Conservation (phyloP, 2,797 vertebrate species). For the Scyliorhinus canicula region DNA sequence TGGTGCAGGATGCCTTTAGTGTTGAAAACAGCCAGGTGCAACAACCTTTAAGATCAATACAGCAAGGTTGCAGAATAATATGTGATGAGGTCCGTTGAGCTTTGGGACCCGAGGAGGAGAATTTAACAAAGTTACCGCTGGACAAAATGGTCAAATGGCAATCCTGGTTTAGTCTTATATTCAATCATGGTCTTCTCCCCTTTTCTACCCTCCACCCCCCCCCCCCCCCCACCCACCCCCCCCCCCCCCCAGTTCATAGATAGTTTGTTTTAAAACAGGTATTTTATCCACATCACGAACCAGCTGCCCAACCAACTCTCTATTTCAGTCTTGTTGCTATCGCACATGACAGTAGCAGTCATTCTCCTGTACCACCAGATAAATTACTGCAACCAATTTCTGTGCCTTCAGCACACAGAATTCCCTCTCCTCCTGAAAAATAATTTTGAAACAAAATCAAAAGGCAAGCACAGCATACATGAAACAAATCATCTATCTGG, state of each 20-base stretch:
- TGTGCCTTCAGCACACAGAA: not conserved
- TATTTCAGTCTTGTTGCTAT: not conserved
- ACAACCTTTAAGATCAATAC: not conserved
- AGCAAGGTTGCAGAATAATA: not conserved
- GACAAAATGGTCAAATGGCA: not conserved
- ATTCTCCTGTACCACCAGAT: constrained; percentile 1
- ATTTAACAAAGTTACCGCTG: not conserved
- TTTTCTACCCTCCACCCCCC: too few relatives aligned
- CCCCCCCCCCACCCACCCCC: too few relatives aligned
- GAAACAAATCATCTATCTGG: constrained; percentile 33
- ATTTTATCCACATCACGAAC: too few relatives aligned
- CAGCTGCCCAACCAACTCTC: not conserved
- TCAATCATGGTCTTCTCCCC: not conserved
- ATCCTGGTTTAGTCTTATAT: not conserved
- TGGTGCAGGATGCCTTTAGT: not conserved
- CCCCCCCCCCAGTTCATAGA: not conserved
- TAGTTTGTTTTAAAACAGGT: not conserved
- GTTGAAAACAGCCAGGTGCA: not conserved
- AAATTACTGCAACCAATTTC: constrained; percentile 14
- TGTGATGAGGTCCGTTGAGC: not conserved
- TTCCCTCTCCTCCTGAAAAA: constrained; percentile 9
- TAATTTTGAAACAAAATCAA: constrained; percentile 34
- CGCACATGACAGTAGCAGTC: not conserved
- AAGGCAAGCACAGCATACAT: not conserved
- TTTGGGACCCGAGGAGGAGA: not conserved